These are phyloP conservation scores for Arbacia lixula DNA, from an alignment of 53 echinoderm and acorn worm species.

Conservation along the genomic window DNA sequence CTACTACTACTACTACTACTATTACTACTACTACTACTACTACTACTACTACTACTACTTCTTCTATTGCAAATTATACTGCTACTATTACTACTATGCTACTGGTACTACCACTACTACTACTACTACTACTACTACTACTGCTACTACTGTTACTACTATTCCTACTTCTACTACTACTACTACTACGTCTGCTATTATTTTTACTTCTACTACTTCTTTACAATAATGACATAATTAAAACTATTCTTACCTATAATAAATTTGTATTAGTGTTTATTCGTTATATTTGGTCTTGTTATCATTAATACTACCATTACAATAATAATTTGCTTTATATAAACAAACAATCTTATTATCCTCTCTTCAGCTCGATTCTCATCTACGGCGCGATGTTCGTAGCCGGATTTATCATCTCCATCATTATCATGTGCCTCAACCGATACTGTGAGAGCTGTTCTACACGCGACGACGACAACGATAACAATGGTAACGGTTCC, in stretches of 20 bases:
- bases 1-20: conserved; percentile 25
- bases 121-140: background rate
- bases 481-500: background rate
- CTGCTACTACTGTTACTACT: background rate
- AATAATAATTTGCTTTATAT: no score
- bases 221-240: no score
- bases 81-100: background rate
- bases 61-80: background rate
- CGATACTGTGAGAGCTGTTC: background rate
- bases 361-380: no score
- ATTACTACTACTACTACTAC: conserved; percentile 21
- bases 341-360: no score
- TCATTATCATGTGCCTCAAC: background rate
- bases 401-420: conserved; percentile 3
- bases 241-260: no score
- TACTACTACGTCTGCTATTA: background rate
- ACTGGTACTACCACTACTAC: background rate
- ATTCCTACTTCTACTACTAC: background rate
- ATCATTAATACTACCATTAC: no score
- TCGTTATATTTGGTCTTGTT: no score
- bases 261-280: no score
- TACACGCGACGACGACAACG: background rate
- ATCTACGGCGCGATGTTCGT: background rate
- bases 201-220: no score
- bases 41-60: conserved; percentile 18